phyloP scores from a whole-genome alignment of 2,113 vertebrate species.

The Pelecanus crispus region DNA sequence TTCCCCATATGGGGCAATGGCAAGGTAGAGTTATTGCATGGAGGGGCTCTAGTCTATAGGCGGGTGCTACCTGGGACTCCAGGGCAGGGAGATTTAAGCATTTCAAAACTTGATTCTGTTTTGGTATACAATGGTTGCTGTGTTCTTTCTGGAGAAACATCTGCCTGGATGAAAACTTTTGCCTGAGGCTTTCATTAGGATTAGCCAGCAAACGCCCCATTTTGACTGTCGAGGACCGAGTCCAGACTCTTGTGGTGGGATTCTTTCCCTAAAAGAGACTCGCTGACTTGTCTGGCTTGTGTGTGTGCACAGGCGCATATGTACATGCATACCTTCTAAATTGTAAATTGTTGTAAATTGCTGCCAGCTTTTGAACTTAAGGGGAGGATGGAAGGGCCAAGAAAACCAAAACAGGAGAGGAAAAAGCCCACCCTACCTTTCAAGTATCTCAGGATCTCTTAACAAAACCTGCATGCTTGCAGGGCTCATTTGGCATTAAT shows the following conservation, averaged over 20 bases:
- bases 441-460: background rate
- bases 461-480: background rate
- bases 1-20: background rate
- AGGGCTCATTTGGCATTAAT: conserved; percentile 2
- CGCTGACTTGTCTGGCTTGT: background rate
- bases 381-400: background rate
- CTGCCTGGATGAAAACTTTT: background rate
- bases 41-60: background rate
- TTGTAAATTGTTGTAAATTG: background rate
- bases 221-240: background rate
- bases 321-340: background rate
- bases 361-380: background rate
- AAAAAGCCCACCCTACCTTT: background rate
- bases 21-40: background rate
- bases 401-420: background rate
- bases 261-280: background rate
- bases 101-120: background rate
- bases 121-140: background rate
- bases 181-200: background rate
- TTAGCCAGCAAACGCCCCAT: background rate
- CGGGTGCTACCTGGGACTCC: background rate
- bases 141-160: background rate
- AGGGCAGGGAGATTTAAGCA: background rate
- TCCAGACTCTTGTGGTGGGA: background rate
- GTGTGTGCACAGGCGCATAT: background rate